Base-by-base conservation (phyloP, 1,140 invertebrate species). In the Papilio polytes region DNA sequence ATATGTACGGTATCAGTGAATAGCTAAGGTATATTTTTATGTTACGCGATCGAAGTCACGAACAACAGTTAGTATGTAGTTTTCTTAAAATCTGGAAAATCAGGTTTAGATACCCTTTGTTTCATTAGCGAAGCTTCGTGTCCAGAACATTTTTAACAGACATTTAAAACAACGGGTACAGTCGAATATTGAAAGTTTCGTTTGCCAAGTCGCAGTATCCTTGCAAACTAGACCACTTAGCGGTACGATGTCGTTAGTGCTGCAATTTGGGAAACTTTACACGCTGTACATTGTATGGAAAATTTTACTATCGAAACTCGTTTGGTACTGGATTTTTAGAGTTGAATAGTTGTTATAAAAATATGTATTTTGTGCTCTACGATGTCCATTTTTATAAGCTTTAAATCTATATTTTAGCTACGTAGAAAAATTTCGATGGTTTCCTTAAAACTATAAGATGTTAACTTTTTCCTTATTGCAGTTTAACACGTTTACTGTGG, bases 181-280 rank as follows among this genome's bases (percentile, higher is more conserved):
- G 53, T 56, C 6, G 53, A n/a, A 56, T 20, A 56, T 56, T 56
- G 53, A 56, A 56, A 56, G 53, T 56, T n/a, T n/a, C 48, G 48
- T 56, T 56, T 18, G 53, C 53, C 15, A 56, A 56, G 53, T 56
- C 15, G 18, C 53, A 4, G 53, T 18, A 56, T 31, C 63, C 63
- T 31, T 31, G 63, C 12, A 66, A 66, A 66, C 59, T 63, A 63
- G 20, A 63, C 59, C 59, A 63, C 59, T 63, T 63, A 63, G 59
- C 20, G 2, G 59, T 63, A 26, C 59, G 59, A 63, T 20, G 59
- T 63, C 59, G 59, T 63, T 63, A 63, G 59, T 63, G 59, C 59
- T 26, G 59, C 59, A 63, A 63, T 63, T 22, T 63, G 59, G 59
- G n/a, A 63, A 63, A 36, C 22, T 63, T 63, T 22, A 26, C n/a